Percentiles rank a stretch among this genome's conserved stretches.
Conservation (phyloP, 1,140 invertebrate genomes). For the Temnothorax curvispinosus region DNA sequence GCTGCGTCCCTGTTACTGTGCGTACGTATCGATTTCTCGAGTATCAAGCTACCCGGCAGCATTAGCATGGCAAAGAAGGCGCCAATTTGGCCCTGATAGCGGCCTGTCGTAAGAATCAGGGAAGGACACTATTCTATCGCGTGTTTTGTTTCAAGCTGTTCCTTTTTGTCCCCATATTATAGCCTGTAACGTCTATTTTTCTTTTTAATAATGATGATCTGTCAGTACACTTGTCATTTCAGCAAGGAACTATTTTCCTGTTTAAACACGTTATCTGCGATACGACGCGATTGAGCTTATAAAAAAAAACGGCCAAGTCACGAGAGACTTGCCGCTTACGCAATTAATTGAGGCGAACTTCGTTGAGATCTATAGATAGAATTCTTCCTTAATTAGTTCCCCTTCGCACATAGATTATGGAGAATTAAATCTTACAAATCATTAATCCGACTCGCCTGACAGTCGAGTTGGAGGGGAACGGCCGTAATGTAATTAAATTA, state of each 20-base stretch:
- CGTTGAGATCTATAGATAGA: constrained; percentile 50
- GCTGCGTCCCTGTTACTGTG: constrained; percentile 68
- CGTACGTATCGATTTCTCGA: constrained; percentile 70
- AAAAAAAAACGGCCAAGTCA: constrained; percentile 7
- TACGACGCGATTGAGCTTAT: neutral
- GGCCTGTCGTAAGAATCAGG: neutral
- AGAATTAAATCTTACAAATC: constrained; percentile 61
- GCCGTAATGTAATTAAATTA: constrained; percentile 59
- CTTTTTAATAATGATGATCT: neutral
- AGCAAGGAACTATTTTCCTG: neutral
- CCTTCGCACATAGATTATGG: constrained; percentile 55
- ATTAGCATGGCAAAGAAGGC: constrained; percentile 79
- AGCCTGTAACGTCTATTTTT: neutral
- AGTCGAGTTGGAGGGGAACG: constrained; percentile 5
- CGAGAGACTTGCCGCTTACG: constrained; percentile 28
- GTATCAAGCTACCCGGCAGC: constrained; percentile 50
- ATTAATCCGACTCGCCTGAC: constrained; percentile 51
- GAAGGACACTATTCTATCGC: constrained; percentile 42
- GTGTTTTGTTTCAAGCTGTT: constrained; percentile 4
- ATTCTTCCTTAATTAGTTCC: constrained; percentile 59
- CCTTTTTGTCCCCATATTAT: neutral
- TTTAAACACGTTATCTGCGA: constrained; percentile 6
- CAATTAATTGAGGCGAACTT: constrained; percentile 52
- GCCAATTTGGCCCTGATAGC: constrained; percentile 74
- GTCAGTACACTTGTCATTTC: neutral